Conservation (phyloP, 2,888 invertebrate species). For the Volucella zonaria region DNA sequence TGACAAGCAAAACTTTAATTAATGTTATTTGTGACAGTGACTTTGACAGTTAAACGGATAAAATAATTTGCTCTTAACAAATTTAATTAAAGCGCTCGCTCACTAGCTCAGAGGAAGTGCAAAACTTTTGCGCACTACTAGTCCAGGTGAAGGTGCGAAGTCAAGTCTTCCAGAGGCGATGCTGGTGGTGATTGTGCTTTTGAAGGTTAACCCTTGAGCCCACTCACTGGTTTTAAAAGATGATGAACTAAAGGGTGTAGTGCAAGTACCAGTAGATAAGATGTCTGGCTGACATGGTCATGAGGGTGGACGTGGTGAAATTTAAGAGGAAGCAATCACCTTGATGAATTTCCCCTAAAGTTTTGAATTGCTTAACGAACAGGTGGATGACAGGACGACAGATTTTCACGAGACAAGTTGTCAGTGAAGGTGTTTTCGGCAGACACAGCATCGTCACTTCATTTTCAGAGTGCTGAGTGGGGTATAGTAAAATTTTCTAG, state of each 20-base stretch:
- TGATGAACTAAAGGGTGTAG: constrained; percentile 23
- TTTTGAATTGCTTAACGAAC: constrained; percentile 57
- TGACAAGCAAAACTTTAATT: constrained; percentile 69
- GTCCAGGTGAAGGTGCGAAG: constrained; percentile 21
- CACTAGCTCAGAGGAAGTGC: constrained; percentile 19
- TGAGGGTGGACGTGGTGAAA: constrained; percentile 27
- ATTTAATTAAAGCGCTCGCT: constrained; percentile 62
- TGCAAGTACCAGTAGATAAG: constrained; percentile 35
- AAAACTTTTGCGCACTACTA: constrained; percentile 38
- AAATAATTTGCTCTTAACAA: constrained; percentile 70
- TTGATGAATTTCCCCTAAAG: constrained; percentile 61
- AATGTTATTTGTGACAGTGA: constrained; percentile 68
- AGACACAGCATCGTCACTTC: too few relatives aligned
- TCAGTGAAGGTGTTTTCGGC: constrained; percentile 14
- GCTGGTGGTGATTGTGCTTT: background rate
- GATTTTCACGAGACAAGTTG: constrained; percentile 59
- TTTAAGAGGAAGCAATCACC: constrained; percentile 48
- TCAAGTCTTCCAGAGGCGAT: constrained; percentile 23
- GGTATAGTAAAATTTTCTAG: too few relatives aligned
- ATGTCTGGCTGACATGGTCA: constrained; percentile 19
- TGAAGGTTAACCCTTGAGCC: background rate
- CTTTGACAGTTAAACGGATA: constrained; percentile 68
- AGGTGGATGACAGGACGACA: constrained; percentile 8
- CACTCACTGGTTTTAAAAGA: background rate
- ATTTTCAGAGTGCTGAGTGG: too few relatives aligned